Evolutionary conservation across 2,888 invertebrate genomes (phyloP).

Genomic region (Oegoconia quadripuncta): DNA sequence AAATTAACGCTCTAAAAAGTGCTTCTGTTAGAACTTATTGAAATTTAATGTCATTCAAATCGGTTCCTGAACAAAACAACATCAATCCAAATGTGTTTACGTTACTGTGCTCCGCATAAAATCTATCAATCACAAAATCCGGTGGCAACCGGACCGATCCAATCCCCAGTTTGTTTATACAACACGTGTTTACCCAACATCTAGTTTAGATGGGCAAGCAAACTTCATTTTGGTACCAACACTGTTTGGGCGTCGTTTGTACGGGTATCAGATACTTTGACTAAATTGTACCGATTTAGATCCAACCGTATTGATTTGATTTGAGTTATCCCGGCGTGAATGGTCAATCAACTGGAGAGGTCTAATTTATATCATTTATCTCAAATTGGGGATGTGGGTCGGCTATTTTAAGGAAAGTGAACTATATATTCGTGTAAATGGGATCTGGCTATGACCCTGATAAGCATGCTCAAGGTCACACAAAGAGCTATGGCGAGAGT

Average conservation of each 20-base stretch:
- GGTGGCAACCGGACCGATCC: slow-evolving; percentile 22
- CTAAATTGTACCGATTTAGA: slow-evolving; percentile 2
- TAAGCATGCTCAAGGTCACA: too few relatives aligned
- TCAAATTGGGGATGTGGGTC: too few relatives aligned
- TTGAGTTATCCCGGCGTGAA: neutral
- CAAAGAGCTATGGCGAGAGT: too few relatives aligned
- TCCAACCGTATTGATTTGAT: neutral
- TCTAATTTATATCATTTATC: too few relatives aligned
- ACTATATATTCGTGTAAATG: too few relatives aligned
- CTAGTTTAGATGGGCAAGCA: slow-evolving; percentile 37
- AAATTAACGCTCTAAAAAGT: too few relatives aligned
- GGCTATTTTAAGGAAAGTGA: too few relatives aligned
- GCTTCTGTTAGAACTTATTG: too few relatives aligned
- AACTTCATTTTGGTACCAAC: slow-evolving; percentile 35
- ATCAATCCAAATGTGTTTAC: slow-evolving; percentile 17
- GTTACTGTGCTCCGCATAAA: slow-evolving; percentile 21
- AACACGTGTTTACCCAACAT: slow-evolving; percentile 32
- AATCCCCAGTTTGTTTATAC: slow-evolving; percentile 30
- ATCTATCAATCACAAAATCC: slow-evolving; percentile 30
- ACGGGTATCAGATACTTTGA: slow-evolving; percentile 1
- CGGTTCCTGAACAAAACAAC: slow-evolving; percentile 1
- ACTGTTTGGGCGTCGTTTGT: slow-evolving; percentile 1
- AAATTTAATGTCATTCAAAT: neutral
- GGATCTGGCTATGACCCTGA: too few relatives aligned
- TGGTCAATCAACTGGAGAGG: neutral